Percentiles rank a stretch among this genome's conserved stretches.
These are phyloP conservation scores for Brachyopa scutellaris DNA, from an alignment of 2,888 invertebrate species.

Conservation along the genomic window DNA sequence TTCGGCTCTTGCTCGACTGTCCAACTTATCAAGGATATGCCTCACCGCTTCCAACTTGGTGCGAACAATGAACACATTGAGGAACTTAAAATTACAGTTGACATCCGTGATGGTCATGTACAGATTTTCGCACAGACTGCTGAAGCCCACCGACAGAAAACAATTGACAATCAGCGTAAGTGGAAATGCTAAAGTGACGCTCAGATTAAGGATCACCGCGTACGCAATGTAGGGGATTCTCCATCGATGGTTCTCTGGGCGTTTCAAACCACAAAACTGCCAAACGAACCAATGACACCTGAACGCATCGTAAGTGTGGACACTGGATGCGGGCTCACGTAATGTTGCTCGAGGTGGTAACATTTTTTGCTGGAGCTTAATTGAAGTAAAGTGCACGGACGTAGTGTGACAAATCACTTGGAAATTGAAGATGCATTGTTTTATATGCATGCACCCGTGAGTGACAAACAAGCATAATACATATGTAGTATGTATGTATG, in stretches of 20 bases:
- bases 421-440: background rate
- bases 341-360: background rate
- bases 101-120: slow-evolving; percentile 73
- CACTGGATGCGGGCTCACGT: background rate
- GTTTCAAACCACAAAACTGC: slow-evolving; percentile 75
- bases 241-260: slow-evolving; percentile 71
- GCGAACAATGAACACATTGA: slow-evolving; percentile 73
- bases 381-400: background rate
- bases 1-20: slow-evolving; percentile 70
- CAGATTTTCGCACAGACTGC: slow-evolving; percentile 75
- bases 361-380: background rate
- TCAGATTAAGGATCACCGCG: slow-evolving; percentile 70
- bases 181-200: slow-evolving; percentile 69
- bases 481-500: too few species aligned
- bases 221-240: slow-evolving; percentile 74
- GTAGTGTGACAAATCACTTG: background rate
- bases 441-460: slow-evolving; percentile 27
- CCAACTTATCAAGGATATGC: slow-evolving; percentile 74
- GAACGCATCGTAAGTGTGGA: slow-evolving; percentile 75
- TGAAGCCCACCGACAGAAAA: slow-evolving; percentile 72
- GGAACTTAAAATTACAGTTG: slow-evolving; percentile 75
- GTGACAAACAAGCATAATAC: slow-evolving; percentile 3
- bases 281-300: slow-evolving; percentile 77
- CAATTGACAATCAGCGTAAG: slow-evolving; percentile 73
- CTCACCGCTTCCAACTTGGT: slow-evolving; percentile 72